These are phyloP conservation scores for Byasa hedistus DNA, from an alignment of 2,888 invertebrate genomes.

Conservation along the genomic window DNA sequence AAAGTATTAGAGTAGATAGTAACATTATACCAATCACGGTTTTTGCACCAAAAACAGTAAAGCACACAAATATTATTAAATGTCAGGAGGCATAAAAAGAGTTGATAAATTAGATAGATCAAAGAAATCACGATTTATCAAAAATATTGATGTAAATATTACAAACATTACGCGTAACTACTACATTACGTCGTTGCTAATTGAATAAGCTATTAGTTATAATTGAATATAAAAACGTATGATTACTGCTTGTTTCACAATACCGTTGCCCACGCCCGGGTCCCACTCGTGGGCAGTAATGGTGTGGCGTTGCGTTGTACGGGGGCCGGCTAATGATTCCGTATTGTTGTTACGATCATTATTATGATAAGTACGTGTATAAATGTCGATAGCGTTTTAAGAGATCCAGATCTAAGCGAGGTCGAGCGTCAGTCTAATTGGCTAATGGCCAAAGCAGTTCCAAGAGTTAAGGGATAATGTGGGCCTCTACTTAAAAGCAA, in stretches of 20 bases:
- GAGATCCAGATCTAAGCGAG: constrained; percentile 3
- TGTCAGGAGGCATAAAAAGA: too few relatives aligned
- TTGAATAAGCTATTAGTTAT: constrained; percentile 12
- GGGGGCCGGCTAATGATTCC: constrained; percentile 22
- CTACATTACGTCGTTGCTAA: too few relatives aligned
- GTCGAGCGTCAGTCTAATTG: background rate
- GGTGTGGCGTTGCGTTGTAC: constrained; percentile 2
- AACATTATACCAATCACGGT: too few relatives aligned
- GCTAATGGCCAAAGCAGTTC: background rate
- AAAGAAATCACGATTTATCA: too few relatives aligned
- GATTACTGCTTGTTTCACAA: constrained; percentile 13
- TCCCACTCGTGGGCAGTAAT: constrained; percentile 25
- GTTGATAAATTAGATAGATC: too few relatives aligned
- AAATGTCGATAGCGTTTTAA: constrained; percentile 11
- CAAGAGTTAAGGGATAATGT: too few relatives aligned
- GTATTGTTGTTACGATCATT: constrained; percentile 20
- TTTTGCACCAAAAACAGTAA: too few relatives aligned
- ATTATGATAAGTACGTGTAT: constrained; percentile 26
- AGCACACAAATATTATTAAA: too few relatives aligned
- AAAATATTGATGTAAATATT: too few relatives aligned
- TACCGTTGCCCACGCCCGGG: constrained; percentile 13
- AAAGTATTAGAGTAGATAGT: too few relatives aligned
- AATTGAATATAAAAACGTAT: constrained; percentile 27
- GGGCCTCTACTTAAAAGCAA: too few relatives aligned
- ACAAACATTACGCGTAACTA: too few relatives aligned